Base-by-base conservation (phyloP, 2,113 vertebrate species). In the Hippocampus guttulatus region DNA sequence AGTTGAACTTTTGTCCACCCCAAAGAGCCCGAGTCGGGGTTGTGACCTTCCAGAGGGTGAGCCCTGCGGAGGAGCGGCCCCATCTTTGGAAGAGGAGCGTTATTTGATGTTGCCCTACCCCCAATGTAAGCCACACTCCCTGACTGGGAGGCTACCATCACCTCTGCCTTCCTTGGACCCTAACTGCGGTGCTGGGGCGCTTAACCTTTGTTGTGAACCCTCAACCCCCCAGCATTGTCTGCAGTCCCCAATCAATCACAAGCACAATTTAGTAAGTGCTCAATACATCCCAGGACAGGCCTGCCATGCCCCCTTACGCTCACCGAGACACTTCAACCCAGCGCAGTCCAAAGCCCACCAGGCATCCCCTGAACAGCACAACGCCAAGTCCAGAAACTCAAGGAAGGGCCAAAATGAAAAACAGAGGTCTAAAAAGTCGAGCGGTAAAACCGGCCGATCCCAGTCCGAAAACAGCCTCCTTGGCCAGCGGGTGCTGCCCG, bases 401-500 rank as follows among this genome's bases (percentile, higher is more conserved):
- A 93, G 93, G 86, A 93, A 88, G 68, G 90, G 84, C 79, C 92
- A 91, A 82, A 93, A 91, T 18, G 92, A 85, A 69, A 76, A 60
- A 18, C 85, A 87, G 83, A 73, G 84, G 67, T n/a, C 81, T n/a
- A 86, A 87, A 73, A 91, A 88, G 60, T 76, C 88, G 0, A 91
- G 89, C 20, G 82, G 90, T 49, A 93, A 93, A 82, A 90, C 94
- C 5, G 88, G 88, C 61, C 92, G 94, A 62, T 95, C 93, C 0
- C 93, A 93, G 78, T 95, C 95, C 0, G 95, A 96, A 77, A 95
- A 93, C 78, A 95, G 93, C 78, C 89, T 94, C 11, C 76, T 92
- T 58, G 88, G 90, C 49, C 92, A 92, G 70, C 83, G 88, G 2
- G 77, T 86, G 49, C 25, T 84, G 8, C 84, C 91, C 0, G 88